A percentile compares a stretch with the other conserved stretches of the same genome.
phyloP scores from a whole-genome alignment of 2,113 vertebrate species.

The Sciurus niger region DNA sequence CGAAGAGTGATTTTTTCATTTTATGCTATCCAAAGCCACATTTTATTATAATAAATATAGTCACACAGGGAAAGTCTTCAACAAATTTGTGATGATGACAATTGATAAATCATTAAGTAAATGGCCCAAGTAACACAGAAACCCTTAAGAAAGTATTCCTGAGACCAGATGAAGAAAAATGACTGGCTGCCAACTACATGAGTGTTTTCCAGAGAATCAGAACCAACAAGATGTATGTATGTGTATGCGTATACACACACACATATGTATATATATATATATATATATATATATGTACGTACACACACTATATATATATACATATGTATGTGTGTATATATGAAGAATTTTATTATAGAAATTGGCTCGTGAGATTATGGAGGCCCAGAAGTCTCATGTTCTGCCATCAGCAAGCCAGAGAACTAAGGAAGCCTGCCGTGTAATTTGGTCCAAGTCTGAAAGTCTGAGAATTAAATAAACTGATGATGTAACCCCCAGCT shows the following conservation, averaged over 20 bases:
- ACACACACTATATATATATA: background rate
- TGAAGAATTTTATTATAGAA: background rate
- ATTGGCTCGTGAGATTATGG: background rate
- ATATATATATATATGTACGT: background rate
- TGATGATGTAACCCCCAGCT: background rate
- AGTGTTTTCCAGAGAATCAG: background rate
- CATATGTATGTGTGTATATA: background rate
- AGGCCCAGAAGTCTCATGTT: background rate
- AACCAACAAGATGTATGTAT: background rate
- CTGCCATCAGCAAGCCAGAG: background rate
- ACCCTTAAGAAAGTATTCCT: background rate
- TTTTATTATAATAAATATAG: constrained; percentile 22
- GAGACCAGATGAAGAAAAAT: constrained; percentile 1
- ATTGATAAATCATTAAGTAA: constrained; percentile 46
- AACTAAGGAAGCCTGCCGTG: background rate
- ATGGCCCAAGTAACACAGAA: background rate
- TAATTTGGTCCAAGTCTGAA: background rate
- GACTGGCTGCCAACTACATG: background rate
- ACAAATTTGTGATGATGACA: background rate
- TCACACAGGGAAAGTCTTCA: background rate
- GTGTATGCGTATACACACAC: background rate
- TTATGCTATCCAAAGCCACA: background rate
- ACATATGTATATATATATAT: background rate
- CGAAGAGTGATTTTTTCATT: background rate
- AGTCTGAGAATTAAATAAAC: background rate